A percentile compares a stretch with the other conserved stretches of the same genome.
Conservation (phyloP, 2,113 vertebrate species). For the Loxodonta africana region DNA sequence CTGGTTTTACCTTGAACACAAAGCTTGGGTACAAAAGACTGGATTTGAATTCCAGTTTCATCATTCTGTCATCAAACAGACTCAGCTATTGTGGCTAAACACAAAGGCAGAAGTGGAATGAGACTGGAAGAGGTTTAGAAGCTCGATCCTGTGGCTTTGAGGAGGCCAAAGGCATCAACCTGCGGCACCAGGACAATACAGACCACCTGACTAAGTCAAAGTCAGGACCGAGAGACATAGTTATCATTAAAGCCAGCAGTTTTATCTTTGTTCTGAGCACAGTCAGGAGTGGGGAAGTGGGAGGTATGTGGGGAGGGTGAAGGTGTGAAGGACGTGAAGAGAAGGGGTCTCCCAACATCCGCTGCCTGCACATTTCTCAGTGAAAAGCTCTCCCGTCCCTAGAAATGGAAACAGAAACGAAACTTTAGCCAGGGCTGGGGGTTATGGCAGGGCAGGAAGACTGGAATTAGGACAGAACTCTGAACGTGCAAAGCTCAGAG, state of each 20-base stretch:
- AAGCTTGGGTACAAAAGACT: neutral
- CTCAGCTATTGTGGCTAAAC: neutral
- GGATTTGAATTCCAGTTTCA: neutral
- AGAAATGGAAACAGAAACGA: constrained; percentile 54
- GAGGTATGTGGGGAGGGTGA: fast-evolving
- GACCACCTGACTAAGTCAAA: neutral
- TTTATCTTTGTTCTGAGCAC: neutral
- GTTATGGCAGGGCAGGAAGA: neutral
- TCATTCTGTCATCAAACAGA: neutral
- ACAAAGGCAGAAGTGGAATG: neutral
- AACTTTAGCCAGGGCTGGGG: neutral
- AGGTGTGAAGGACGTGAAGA: neutral
- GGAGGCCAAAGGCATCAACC: neutral
- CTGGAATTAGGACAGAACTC: neutral
- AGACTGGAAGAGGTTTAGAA: too few relatives aligned
- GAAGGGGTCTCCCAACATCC: neutral
- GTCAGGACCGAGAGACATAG: neutral
- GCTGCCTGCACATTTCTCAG: neutral
- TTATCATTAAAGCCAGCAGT: neutral
- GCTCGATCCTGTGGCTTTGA: neutral
- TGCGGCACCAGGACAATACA: fast-evolving
- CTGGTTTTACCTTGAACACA: neutral
- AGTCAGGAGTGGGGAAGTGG: fast-evolving
- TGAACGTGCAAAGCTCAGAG: neutral
- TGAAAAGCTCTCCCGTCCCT: neutral